These are phyloP conservation scores for Aplodontia rufa DNA, from an alignment of 2,113 vertebrate genomes.

Conservation along the genomic window DNA sequence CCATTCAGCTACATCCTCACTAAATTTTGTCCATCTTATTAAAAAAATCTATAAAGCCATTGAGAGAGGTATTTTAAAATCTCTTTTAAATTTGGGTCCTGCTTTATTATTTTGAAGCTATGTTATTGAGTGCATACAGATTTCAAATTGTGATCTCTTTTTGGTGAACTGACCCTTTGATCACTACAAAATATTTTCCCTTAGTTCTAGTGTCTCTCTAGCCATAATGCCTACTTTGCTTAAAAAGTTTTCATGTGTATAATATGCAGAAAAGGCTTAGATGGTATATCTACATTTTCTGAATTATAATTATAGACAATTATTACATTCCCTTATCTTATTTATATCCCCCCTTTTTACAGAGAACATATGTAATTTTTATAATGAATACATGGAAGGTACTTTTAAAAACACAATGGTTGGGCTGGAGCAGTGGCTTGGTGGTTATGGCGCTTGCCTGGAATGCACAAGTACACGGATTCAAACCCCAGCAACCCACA, in stretches of 20 bases:
- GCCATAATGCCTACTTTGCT: not conserved
- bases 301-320: not conserved
- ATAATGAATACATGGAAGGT: not conserved
- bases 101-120: slow-evolving; percentile 6
- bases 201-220: not conserved
- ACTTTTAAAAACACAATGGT: not conserved
- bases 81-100: not conserved
- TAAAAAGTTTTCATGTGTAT: not conserved
- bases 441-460: too few species aligned
- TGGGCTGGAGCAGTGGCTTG: too few species aligned
- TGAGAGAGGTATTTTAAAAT: not conserved
- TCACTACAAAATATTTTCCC: not conserved
- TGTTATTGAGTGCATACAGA: not conserved
- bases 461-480: too few species aligned
- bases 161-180: not conserved
- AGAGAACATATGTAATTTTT: not conserved
- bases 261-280: not conserved
- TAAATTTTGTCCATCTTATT: not conserved
- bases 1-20: not conserved
- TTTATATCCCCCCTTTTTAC: not conserved
- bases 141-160: not conserved
- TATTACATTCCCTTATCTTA: not conserved
- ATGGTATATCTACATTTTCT: not conserved
- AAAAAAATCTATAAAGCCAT: not conserved
- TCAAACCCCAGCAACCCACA: too few species aligned